Base-by-base conservation (phyloP, 2,888 invertebrate species). In the Lepidonotus clava region DNA sequence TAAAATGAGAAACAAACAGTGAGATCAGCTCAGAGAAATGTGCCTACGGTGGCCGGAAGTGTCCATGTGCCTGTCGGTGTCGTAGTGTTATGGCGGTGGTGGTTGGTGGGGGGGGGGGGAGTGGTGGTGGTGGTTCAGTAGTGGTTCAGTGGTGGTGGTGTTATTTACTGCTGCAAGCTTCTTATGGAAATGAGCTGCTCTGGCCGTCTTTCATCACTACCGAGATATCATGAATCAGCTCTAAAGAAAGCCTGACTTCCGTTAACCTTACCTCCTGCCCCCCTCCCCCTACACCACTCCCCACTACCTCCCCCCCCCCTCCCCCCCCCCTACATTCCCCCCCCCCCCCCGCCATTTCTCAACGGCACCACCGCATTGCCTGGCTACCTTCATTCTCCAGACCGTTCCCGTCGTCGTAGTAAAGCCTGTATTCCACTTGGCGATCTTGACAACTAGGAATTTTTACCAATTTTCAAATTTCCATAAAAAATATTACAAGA, bases 151-250 rank as follows among this genome's bases (percentile, higher is more conserved):
- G 61, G 56, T 5, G 56, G 56, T 5, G 56, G 56, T 11, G 61
- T 61, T 61, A 61, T 61, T 61, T 61, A 61, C 61, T 61, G 61
- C 61, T 24, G 11, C 28, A 11, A 32, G 21, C 61, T 61, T 24
- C 61, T 61, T 61, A 61, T 61, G 61, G 61, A 61, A 61, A 61
- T 61, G 1, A 61, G 61, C 61, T 28, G 24, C 61, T n/a, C n/a
- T 32, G 61, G 28, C 61, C 28, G 24, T 11, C 61, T 61, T 61
- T 61, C 61, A 61, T 18, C 61, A 24, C 61, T 28, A 32, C 24
- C n/a, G n/a, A 61, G 61, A 61, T 28, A 61, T 61, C 61, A 61
- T 61, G 61, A 61, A 61, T 61, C 61, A 61, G 61, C 61, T 32
- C 4, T 61, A 61, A 61, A 61, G 61, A 61, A 61, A 24, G 61